Conservation (phyloP, 2,113 vertebrate species). For the Plectropomus leopardus region DNA sequence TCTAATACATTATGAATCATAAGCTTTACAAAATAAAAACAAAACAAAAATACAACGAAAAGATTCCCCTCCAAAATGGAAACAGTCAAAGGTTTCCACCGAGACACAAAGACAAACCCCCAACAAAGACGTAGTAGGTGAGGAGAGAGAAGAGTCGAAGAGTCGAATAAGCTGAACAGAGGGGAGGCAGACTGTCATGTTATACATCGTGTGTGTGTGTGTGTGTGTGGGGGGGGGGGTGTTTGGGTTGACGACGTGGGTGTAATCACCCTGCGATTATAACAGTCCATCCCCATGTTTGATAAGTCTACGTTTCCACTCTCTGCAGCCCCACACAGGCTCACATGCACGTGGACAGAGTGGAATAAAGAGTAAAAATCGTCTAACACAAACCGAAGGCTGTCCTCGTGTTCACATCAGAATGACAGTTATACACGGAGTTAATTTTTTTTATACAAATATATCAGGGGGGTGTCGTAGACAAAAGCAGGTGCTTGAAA, state of each 20-base stretch:
- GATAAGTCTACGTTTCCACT: slow-evolving; percentile 55
- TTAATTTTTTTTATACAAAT: slow-evolving; percentile 76
- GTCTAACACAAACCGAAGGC: slow-evolving; percentile 46
- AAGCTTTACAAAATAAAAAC: slow-evolving; percentile 88
- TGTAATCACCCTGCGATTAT: slow-evolving; percentile 61
- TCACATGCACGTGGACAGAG: slow-evolving; percentile 57
- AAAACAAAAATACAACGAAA: slow-evolving; percentile 79
- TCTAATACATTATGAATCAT: slow-evolving; percentile 88
- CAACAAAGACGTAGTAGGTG: slow-evolving; percentile 76
- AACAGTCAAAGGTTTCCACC: slow-evolving; percentile 77
- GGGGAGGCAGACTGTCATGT: slow-evolving; percentile 65
- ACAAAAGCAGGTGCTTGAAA: slow-evolving; percentile 63
- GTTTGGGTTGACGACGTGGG: slow-evolving; percentile 40
- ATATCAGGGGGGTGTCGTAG: slow-evolving; percentile 52
- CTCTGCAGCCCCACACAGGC: slow-evolving; percentile 53
- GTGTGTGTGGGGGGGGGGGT: slow-evolving; percentile 4
- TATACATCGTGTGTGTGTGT: slow-evolving; percentile 61
- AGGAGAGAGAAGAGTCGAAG: slow-evolving; percentile 64
- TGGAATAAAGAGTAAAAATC: slow-evolving; percentile 57
- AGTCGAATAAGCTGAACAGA: slow-evolving; percentile 49
- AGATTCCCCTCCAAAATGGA: slow-evolving; percentile 82
- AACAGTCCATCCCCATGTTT: slow-evolving; percentile 74
- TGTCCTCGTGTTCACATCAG: slow-evolving; percentile 45
- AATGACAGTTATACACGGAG: slow-evolving; percentile 67
- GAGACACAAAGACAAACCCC: slow-evolving; percentile 80